These are phyloP conservation scores for Rhingia campestris DNA, from an alignment of 2,888 invertebrate genomes.

Conservation along the genomic window DNA sequence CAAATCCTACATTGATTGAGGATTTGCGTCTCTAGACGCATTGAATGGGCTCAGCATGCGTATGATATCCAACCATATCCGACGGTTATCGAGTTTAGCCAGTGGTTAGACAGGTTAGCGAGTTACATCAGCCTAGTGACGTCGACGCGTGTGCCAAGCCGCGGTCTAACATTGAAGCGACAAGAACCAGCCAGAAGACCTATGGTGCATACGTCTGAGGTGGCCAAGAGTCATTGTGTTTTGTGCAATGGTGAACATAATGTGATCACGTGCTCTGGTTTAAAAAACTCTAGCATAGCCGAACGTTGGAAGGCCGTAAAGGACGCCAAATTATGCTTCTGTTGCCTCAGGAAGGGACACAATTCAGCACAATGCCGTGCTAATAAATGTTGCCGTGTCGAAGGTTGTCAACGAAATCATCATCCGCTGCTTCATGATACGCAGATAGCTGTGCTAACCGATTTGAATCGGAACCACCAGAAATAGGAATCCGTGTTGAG, in stretches of 20 bases:
- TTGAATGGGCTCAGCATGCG: background rate
- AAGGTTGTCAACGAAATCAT: background rate
- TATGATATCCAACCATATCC: background rate
- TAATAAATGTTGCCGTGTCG: background rate
- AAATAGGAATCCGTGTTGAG: background rate
- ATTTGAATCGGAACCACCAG: background rate
- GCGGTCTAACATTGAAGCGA: background rate
- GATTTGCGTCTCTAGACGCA: background rate
- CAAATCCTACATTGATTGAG: too few species aligned
- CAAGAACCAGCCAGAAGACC: background rate
- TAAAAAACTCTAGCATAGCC: background rate
- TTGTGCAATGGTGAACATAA: background rate
- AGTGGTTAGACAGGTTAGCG: background rate
- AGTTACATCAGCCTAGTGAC: background rate
- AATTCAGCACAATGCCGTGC: background rate
- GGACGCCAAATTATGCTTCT: conserved; percentile 17
- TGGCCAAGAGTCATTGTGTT: background rate
- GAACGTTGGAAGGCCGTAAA: background rate
- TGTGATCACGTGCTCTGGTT: background rate
- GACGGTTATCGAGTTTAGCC: conserved; percentile 4
- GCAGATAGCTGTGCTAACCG: background rate
- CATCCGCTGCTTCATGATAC: background rate
- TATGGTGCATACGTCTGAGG: background rate
- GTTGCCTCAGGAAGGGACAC: conserved; percentile 38
- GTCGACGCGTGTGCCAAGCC: background rate